These are phyloP conservation scores for Excalfactoria chinensis DNA, from an alignment of 2,113 vertebrate genomes.

Conservation along the genomic window DNA sequence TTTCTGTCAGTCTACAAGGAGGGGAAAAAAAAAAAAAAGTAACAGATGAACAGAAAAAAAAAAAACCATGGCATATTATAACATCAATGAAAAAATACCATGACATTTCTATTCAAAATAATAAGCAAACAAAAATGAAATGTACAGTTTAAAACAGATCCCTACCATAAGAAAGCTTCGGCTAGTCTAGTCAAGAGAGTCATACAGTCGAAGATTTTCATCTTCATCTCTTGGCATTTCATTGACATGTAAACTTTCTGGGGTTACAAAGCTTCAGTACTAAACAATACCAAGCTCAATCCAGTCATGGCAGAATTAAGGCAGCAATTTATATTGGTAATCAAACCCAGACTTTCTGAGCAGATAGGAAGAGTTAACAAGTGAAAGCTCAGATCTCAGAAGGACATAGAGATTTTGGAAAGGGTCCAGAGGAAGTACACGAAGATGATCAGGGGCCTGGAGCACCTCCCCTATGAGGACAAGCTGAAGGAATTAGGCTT, in stretches of 20 bases:
- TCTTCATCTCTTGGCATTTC: constrained; percentile 28
- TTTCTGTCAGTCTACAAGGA: constrained; percentile 87
- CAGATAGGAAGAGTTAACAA: background rate
- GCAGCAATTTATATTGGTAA: constrained; percentile 5
- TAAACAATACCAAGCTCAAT: background rate
- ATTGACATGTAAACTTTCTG: constrained; percentile 5
- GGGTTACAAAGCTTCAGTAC: background rate
- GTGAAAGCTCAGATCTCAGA: background rate
- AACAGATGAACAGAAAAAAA: background rate
- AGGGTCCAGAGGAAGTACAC: no score
- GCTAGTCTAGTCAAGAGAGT: constrained; percentile 61
- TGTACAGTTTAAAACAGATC: constrained; percentile 47
- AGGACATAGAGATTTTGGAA: no score
- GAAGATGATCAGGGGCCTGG: no score
- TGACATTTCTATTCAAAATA: constrained; percentile 49
- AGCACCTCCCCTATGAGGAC: no score
- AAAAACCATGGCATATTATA: constrained; percentile 12
- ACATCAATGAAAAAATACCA: constrained; percentile 25
- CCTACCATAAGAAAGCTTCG: constrained; percentile 56
- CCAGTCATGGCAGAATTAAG: constrained; percentile 19
- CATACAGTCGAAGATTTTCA: constrained; percentile 56
- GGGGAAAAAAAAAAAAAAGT: rapidly evolving
- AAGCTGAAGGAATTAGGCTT: no score
- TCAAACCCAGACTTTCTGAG: background rate
- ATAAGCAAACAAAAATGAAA: background rate